Evolutionary conservation across 2,797 vertebrate genomes (phyloP), one percentile per base, ranked within the genome.

Genomic region (Carduelis carduelis): DNA sequence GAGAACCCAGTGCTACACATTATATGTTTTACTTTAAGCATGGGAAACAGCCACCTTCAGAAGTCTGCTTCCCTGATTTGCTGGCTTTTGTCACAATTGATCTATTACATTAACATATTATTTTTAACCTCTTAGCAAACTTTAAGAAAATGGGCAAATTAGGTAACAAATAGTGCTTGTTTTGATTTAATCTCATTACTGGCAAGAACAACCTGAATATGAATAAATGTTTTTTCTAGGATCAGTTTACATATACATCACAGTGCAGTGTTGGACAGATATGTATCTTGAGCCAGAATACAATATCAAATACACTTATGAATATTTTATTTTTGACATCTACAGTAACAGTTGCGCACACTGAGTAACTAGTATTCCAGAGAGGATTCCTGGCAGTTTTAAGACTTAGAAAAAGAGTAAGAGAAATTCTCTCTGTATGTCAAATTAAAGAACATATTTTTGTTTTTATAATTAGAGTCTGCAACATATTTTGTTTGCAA

Each of bases 281-380:
- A 83, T 5, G 1, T 44, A 92, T 43, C 80, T 69, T 90, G 55
- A 82, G 71, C 53, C 74, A 90, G 70, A 96, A 91, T 41, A 94
- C 35, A 87, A 1, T 64, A 95, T 37, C 78, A 95, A 93, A 88
- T 57, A 85, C 43, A 80, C 28, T 92, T 95, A 81, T 27, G 89
- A 95, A 90, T 91, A 92, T 86, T 87, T 71, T 79, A 83, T 82
- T 87, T 94, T 90, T 95, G 64, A 93, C 93, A 95, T 83, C 85
- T 93, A 91, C 49, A 76, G 50, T 30, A 93, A 75, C 88, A 92
- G 68, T 77, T 78, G 44, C 47, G 4, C 10, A 53, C 3, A 0
- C 71, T 70, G 64, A 75, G 43, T 74, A 94, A 78, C 34, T n/a
- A 65, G 24, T 43, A 91, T 87, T 88, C 55, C 79, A 83, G 34